Evolutionary conservation across 1,140 invertebrate genomes (phyloP), one percentile per base, ranked within the genome.

Genomic region (Cephus cinctus): DNA sequence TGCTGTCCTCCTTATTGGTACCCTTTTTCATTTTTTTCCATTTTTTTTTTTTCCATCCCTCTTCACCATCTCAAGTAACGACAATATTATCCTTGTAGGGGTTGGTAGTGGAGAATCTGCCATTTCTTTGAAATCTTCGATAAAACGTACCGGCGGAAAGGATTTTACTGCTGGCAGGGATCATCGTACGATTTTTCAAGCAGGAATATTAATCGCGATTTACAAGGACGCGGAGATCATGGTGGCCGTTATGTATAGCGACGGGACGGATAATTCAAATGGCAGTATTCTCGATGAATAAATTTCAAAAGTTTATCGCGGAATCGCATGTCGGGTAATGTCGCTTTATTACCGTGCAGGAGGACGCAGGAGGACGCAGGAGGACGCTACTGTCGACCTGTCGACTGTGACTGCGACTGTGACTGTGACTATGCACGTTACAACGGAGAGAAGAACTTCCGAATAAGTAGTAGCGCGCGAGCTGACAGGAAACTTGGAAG

Each of bases 221-320:
- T n/a, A n/a, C n/a, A n/a, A n/a, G n/a, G n/a, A n/a, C n/a, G n/a
- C n/a, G n/a, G n/a, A n/a, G n/a, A n/a, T n/a, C n/a, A n/a, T n/a
- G n/a, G n/a, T 27, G n/a, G 25, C 6, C n/a, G 25, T 6, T 27
- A n/a, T n/a, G 6, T n/a, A 27, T 11, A 39, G 8, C 14, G 34
- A 18, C 9, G 18, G 25, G 25, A 6, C 25, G 6, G 25, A 6
- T 27, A 27, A 27, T 27, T 27, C 6, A n/a, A n/a, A n/a, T 8
- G 25, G 25, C 25, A 27, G n/a, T 8, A 27, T 6, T 27, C 25
- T 27, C 6, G n/a, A 6, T 27, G 34, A 64, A 71, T 69, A 71
- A 70, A 70, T 71, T 73, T 70, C 42, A 49, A 63, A 68, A 69
- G 63, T 73, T 75, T 74, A 75, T 73, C 70, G 70, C 57, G 52